Base-by-base conservation (phyloP, 2,797 vertebrate species). In the Otus scops region DNA sequence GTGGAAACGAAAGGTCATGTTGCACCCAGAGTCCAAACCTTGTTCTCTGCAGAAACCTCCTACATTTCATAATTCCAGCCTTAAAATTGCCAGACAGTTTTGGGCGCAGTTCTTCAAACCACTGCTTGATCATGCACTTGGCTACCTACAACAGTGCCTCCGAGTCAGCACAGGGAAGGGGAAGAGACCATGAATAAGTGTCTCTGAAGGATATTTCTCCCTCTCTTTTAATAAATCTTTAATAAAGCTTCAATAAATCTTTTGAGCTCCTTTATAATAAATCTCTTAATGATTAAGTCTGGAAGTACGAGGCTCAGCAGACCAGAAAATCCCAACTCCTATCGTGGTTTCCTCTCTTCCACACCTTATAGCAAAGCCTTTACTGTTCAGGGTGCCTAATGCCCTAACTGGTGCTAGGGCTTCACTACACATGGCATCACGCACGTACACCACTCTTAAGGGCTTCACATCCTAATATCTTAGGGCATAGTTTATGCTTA, bases 271-370 rank as follows among this genome's bases (percentile, higher is more conserved):
- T 89, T 76, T 64, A 48, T 61, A 78, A 57, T 38, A 80, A 86
- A 68, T 79, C 53, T 68, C 68, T 83, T 88, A 64, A 90, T 61
- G 26, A 79, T 11, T 14, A 85, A 68, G 12, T 41, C 77, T 86
- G 34, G 30, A 76, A 73, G 47, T 34, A 85, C 7, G 87, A 68
- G 41, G 77, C 45, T 84, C 92, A 93, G 53, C 61, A 88, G 83
- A 90, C 61, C 67, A 53, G 86, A 97, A 97, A 94, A 92, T 94
- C 86, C 45, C 73, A 93, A 61, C 28, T 94, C 83, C 80, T 4
- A 11, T 3, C 0, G 0, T 53, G n/a, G 86, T 83, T 80, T 67
- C 65, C 43, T 74, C 75, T 84, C 43, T 74, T 63, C 30, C 43
- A 48, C 30, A 56, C 21, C 30, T 92, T 63, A 70, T 22, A n/a